Evolutionary conservation across 2,888 invertebrate species (phyloP), one percentile per base, ranked within the genome.

Genomic region (Drosophila mettleri): DNA sequence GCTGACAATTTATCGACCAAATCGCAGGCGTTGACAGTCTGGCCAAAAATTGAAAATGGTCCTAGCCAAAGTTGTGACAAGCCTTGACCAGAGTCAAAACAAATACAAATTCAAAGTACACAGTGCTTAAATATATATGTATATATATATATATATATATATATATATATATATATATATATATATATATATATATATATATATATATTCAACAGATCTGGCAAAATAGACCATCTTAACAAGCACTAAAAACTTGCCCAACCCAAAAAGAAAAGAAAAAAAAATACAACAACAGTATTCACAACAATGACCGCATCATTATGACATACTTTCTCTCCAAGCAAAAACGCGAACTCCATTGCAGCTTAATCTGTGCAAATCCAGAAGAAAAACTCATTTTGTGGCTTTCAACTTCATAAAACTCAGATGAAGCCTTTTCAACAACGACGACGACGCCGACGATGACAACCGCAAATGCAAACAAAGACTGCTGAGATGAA

Each of bases 311-410:
- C 38, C 66, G 70, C 70, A 62, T 64, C 64, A 75, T 72, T 67
- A 78, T 67, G 64, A 24, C 45, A 48, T 60, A 65, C 57, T 69
- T 65, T 59, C 52, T 59, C 52, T 53, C 54, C 61, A 62, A 52
- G 68, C 67, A 58, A 71, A 67, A 78, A 57, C 62, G 60, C 65
- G 57, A 54, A 60, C 46, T 49, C 52, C 80, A 80, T 68, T 69
- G 69, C 86, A 77, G 58, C 58, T 74, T 85, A 87, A 89, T 82
- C 83, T 87, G 87, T 87, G 85, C 83, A 86, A 86, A 86, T 89
- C 80, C 73, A 39, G 49, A 70, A 64, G 73, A 79, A 86, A 78
- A 85, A 80, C 80, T 89, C 70, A 85, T 85, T 87, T 87, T 73
- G 69, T 29, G 80, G 80, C 70, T 64, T 82, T 87, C 71, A 74